Evolutionary conservation across 2,888 invertebrate genomes (phyloP).

Genomic region (Perdita meconis): DNA sequence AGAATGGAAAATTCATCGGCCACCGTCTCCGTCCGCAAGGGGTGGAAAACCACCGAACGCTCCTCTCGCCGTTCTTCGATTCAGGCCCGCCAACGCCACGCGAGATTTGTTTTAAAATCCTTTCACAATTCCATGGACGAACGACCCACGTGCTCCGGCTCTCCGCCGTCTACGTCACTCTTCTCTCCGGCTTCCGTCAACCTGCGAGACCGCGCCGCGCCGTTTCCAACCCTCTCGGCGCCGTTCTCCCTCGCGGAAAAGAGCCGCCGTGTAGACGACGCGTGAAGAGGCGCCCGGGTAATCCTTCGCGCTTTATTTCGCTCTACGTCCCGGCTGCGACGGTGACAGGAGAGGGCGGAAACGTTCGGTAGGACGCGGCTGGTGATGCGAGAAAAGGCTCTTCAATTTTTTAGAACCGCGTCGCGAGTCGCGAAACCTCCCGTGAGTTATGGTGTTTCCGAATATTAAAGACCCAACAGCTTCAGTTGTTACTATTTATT

Average conservation of each 20-base stretch:
- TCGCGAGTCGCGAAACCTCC: too few relatives aligned
- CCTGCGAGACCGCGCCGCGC: constrained; percentile 17
- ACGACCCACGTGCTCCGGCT: constrained; percentile 60
- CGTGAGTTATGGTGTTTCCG: too few relatives aligned
- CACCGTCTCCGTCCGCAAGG: constrained; percentile 50
- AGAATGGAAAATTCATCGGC: constrained; percentile 81
- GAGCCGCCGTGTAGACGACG: constrained; percentile 75
- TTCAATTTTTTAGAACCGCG: too few relatives aligned
- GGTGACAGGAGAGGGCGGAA: background rate
- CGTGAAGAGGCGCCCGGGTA: constrained; percentile 75
- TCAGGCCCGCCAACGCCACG: constrained; percentile 78
- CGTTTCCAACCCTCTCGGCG: constrained; percentile 48
- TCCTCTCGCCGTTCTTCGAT: constrained; percentile 82
- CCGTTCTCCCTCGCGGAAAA: constrained; percentile 40
- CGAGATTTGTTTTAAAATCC: constrained; percentile 84
- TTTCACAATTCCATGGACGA: constrained; percentile 81
- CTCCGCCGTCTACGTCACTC: constrained; percentile 44
- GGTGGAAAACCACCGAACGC: constrained; percentile 80
- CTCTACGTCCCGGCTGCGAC: background rate
- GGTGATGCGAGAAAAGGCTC: too few relatives aligned
- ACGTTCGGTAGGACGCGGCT: background rate
- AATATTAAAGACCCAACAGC: too few relatives aligned
- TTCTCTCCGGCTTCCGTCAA: constrained; percentile 29
- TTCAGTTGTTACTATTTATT: too few relatives aligned
- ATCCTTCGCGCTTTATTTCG: constrained; percentile 72